phyloP scores from a whole-genome alignment of 1,140 invertebrate genomes.

The Tachypleus tridentatus region DNA sequence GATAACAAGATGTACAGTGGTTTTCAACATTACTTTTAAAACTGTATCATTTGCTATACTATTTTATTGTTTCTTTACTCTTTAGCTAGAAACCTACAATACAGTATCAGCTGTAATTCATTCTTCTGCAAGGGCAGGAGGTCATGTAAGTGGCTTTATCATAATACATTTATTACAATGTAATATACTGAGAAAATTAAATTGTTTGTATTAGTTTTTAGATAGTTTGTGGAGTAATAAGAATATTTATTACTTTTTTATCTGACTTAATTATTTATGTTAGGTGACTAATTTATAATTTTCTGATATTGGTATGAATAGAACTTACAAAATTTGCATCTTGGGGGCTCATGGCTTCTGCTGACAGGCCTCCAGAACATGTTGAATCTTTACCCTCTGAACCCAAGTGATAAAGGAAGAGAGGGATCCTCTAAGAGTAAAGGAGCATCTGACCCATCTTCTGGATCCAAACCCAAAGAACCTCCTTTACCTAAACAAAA shows the following conservation, averaged over 20 bases:
- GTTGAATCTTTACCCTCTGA: constrained; percentile 30
- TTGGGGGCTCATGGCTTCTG: constrained; percentile 74
- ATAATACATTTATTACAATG: constrained; percentile 1
- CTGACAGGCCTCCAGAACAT: constrained; percentile 66
- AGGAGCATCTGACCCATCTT: constrained; percentile 39
- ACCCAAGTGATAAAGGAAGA: constrained; percentile 28
- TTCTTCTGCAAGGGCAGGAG: constrained; percentile 69
- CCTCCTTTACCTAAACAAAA: constrained; percentile 39
- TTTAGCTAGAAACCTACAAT: constrained; percentile 60
- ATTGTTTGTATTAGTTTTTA: constrained; percentile 20
- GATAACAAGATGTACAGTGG: too few relatives aligned
- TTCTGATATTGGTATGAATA: constrained; percentile 27
- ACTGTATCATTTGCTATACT: too few relatives aligned
- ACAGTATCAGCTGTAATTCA: constrained; percentile 64
- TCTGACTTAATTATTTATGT: too few relatives aligned
- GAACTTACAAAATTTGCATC: constrained; percentile 75
- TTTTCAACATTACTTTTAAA: too few relatives aligned
- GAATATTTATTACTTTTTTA: too few relatives aligned
- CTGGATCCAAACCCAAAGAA: constrained; percentile 48
- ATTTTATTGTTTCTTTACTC: not conserved
- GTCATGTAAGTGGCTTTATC: constrained; percentile 51
- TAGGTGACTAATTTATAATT: too few relatives aligned
- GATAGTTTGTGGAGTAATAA: too few relatives aligned
- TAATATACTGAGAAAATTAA: not conserved
- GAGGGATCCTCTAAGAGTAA: constrained; percentile 35